Evolutionary conservation across 2,113 vertebrate species (phyloP).

Genomic region (Boulengeromyrus knoepffleri): DNA sequence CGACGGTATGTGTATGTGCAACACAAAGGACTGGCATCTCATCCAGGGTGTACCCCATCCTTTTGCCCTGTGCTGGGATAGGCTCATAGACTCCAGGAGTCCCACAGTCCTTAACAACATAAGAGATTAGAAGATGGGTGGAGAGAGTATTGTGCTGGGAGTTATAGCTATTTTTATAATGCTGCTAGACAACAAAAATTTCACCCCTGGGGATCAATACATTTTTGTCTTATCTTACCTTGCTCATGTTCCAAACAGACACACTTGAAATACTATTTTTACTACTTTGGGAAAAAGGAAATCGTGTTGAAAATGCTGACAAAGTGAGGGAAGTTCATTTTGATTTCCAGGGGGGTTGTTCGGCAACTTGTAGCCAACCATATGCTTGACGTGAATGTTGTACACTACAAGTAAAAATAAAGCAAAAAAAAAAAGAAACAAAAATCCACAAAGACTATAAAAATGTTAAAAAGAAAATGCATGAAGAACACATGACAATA

Average conservation of each 20-base stretch:
- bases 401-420: neutral
- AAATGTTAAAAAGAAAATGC: neutral
- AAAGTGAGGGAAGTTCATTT: constrained; percentile 3
- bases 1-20: neutral
- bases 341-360: constrained; percentile 29
- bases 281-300: neutral
- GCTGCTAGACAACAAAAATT: neutral
- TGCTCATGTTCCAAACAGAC: neutral
- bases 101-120: neutral
- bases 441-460: neutral
- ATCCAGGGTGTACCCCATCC: neutral
- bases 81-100: neutral
- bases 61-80: neutral
- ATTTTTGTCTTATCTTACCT: neutral
- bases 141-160: neutral
- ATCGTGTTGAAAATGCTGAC: neutral
- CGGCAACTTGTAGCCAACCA: constrained; percentile 12
- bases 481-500: neutral
- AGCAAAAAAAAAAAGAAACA: neutral
- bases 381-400: neutral
- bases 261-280: constrained; percentile 5
- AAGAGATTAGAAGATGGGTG: neutral
- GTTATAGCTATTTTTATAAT: neutral
- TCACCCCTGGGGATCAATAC: neutral
- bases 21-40: neutral